A percentile compares a stretch with the other conserved stretches of the same genome.
phyloP scores from a whole-genome alignment of 2,888 invertebrate genomes.

The Sesia apiformis region DNA sequence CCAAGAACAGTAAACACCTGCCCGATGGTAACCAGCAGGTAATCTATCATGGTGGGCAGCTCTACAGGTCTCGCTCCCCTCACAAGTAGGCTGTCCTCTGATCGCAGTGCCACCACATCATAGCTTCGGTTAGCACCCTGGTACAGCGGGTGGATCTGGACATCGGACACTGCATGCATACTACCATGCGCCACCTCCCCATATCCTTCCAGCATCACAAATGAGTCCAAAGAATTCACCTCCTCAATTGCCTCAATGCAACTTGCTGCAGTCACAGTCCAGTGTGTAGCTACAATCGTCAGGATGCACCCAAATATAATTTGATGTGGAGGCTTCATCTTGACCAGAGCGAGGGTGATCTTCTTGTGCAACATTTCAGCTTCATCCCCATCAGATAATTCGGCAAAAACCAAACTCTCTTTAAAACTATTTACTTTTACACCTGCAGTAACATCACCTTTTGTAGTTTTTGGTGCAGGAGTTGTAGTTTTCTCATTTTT shows the following conservation, averaged over 20 bases:
- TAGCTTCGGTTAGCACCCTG: constrained; percentile 26
- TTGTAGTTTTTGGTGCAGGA: not conserved
- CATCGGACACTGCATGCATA: constrained; percentile 28
- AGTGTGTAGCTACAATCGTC: constrained; percentile 34
- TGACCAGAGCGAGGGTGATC: constrained; percentile 40
- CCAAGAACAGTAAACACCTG: constrained; percentile 40
- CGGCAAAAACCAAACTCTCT: constrained; percentile 2
- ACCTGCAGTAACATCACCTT: constrained; percentile 2
- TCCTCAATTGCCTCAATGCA: constrained; percentile 53
- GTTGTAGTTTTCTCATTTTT: not conserved
- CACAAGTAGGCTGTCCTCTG: constrained; percentile 20
- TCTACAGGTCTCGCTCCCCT: constrained; percentile 7
- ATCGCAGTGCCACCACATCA: constrained; percentile 40
- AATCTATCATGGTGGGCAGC: constrained; percentile 32
- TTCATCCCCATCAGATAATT: constrained; percentile 21
- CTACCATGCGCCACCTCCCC: constrained; percentile 20
- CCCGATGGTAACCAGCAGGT: constrained; percentile 37
- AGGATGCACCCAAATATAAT: constrained; percentile 47
- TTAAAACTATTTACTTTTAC: not conserved
- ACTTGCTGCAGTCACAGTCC: constrained; percentile 54
- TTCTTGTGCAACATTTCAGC: constrained; percentile 15
- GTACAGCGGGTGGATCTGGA: constrained; percentile 43
- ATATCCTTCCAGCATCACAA: constrained; percentile 39
- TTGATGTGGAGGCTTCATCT: constrained; percentile 29
- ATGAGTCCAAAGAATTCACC: constrained; percentile 43